These are phyloP conservation scores for Lynx canadensis DNA, from an alignment of 2,113 vertebrate species.

Conservation along the genomic window DNA sequence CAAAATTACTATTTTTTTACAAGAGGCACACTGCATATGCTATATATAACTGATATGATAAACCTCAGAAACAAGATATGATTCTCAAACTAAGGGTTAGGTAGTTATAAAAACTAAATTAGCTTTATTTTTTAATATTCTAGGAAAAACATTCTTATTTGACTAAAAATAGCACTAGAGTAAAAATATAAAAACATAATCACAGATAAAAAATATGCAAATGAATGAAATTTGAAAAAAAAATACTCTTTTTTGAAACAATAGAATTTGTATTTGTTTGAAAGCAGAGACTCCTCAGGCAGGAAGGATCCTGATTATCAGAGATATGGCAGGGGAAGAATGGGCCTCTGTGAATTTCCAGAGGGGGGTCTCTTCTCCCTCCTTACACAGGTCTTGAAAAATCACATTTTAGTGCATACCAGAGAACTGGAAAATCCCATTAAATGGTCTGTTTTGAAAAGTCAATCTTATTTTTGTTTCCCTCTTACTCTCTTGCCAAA, in stretches of 20 bases:
- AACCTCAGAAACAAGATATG: not conserved
- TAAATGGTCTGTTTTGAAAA: not conserved
- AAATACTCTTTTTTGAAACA: not conserved
- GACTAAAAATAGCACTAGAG: constrained; percentile 17
- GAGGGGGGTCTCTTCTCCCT: not conserved
- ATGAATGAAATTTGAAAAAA: not conserved
- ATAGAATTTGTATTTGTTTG: not conserved
- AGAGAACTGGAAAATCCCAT: not conserved
- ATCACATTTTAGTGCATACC: not conserved
- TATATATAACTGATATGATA: not conserved
- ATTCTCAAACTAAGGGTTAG: not conserved
- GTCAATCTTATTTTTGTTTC: not conserved
- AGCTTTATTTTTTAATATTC: not conserved
- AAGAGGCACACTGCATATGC: not conserved
- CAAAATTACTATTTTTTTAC: not conserved
- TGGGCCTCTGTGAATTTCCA: not conserved
- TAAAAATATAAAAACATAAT: constrained; percentile 27
- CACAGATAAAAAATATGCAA: not conserved
- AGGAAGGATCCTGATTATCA: not conserved
- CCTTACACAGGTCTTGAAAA: not conserved
- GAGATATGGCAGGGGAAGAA: not conserved
- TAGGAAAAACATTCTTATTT: not conserved
- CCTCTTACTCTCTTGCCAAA: not conserved
- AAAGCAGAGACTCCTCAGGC: not conserved
- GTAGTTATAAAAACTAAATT: not conserved